phyloP scores from a whole-genome alignment of 2,888 invertebrate genomes.

The Syrista parreyssii region DNA sequence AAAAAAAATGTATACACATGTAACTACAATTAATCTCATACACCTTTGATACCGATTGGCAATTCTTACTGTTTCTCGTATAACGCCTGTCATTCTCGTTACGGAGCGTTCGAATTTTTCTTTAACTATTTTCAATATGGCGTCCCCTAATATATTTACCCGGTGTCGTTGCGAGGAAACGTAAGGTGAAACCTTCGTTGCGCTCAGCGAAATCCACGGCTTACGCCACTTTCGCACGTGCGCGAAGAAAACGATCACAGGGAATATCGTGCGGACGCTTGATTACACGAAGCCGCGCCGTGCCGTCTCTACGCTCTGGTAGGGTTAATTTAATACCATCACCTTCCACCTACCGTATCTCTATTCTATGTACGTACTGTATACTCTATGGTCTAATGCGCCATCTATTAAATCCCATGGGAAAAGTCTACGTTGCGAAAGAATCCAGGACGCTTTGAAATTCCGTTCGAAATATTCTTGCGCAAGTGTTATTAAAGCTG shows the following conservation, averaged over 20 bases:
- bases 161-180: not conserved
- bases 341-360: not conserved
- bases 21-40: not conserved
- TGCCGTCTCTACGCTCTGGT: not conserved
- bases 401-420: not conserved
- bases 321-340: constrained; percentile 7
- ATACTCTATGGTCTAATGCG: not conserved
- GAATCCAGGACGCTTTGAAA: not conserved
- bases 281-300: not conserved
- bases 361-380: not conserved
- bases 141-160: not conserved
- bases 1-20: not conserved
- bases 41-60: not conserved
- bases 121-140: not conserved
- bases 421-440: not conserved
- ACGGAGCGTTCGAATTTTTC: not conserved
- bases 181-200: constrained; percentile 7
- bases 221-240: constrained; percentile 37
- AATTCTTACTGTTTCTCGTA: not conserved
- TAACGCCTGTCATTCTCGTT: not conserved
- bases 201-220: constrained; percentile 28
- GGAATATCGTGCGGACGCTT: constrained; percentile 13
- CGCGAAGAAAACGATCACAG: constrained; percentile 26
- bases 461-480: constrained; percentile 1
- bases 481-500: constrained; percentile 1